Evolutionary conservation across 1,140 invertebrate species (phyloP), one percentile per base, ranked within the genome.

Genomic region (Ganaspis sp.): DNA sequence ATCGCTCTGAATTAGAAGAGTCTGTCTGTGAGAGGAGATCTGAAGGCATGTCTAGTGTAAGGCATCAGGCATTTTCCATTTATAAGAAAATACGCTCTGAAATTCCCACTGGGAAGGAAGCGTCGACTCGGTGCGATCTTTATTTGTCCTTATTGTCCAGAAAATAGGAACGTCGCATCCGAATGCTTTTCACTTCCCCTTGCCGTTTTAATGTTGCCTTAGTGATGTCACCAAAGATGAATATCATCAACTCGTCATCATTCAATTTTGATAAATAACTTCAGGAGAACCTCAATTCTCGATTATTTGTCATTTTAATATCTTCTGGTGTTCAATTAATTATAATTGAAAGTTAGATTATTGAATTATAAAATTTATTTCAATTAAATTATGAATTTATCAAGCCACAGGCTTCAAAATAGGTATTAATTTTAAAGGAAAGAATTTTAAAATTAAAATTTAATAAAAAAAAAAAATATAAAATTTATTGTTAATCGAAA

Each of bases 81-180:
- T 87, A 84, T 85, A 86, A 89, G 87, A 88, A 88, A 88, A 87
- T 83, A 88, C 81, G 80, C 74, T 81, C 76, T 77, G 40, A 82
- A 85, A 86, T 87, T 83, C 84, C 80, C 83, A 71, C 21, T 53
- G 78, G 83, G 78, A 74, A 71, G 75, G 38, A 73, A 76, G 45
- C 49, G 70, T 71, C 23, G 70, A 69, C 69, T 76, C 71, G 72
- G 64, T 70, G 64, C 79, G 37, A 74, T 74, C 49, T 81, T 74
- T 80, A 79, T 85, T 81, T 78, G 77, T 84, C 77, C 79, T 84
- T 84, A 83, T 85, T 84, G 84, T 82, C 78, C 69, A 76, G 79
- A 83, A 83, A 86, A 87, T 81, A 73, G 45, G 75, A 80, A 86
- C 75, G 77, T 69, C 69, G 71, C 49, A 54, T 75, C 42, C 34